These are phyloP conservation scores for Bombus confusus DNA, from an alignment of 1,140 invertebrate genomes.

Conservation along the genomic window DNA sequence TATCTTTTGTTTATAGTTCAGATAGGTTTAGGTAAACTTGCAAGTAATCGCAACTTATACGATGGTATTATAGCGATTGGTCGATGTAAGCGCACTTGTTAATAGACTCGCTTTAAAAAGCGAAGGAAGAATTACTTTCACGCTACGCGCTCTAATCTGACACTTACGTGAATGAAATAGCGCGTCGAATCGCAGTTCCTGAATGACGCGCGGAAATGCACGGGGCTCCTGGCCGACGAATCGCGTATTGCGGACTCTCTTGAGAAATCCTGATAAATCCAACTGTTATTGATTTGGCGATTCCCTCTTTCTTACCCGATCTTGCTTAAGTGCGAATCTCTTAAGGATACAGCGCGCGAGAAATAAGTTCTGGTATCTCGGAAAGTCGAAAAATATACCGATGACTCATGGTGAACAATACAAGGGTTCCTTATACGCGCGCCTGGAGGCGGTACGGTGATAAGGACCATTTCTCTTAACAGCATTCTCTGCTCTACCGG, in stretches of 20 bases:
- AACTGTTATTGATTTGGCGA: too few species aligned
- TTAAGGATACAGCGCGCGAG: neutral
- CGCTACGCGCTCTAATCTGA: neutral
- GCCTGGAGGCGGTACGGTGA: neutral
- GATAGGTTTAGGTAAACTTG: too few species aligned
- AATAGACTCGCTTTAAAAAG: too few species aligned
- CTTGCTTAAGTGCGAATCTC: neutral
- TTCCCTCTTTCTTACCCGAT: neutral
- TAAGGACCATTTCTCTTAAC: neutral
- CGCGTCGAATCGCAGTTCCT: neutral
- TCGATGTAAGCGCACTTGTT: too few species aligned
- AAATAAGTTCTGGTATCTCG: neutral
- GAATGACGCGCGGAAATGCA: neutral
- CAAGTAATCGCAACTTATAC: too few species aligned
- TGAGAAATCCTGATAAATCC: neutral
- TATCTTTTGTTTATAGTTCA: too few species aligned
- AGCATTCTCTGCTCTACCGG: too few species aligned
- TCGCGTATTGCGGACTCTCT: too few species aligned
- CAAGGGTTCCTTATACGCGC: neutral
- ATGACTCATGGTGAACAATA: neutral
- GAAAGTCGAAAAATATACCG: neutral
- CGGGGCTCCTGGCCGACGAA: neutral
- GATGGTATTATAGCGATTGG: too few species aligned
- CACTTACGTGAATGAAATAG: neutral
- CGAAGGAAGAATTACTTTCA: slow-evolving; percentile 1